Conservation (phyloP, 2,888 invertebrate species). For the Morinoia aosen region DNA sequence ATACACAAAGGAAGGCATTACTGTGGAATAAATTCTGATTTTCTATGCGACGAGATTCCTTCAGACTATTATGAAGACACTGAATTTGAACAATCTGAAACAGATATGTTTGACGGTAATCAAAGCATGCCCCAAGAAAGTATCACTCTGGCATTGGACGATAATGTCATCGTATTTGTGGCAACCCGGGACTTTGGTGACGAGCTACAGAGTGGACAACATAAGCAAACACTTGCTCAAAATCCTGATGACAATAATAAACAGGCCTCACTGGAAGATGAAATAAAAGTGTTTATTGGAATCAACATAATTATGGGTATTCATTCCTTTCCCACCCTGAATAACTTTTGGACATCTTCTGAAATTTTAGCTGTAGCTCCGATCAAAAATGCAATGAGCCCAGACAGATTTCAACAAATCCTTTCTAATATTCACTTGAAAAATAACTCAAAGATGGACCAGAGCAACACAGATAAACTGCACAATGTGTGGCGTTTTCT, state of each 20-base stretch:
- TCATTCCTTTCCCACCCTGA: background rate
- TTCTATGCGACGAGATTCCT: background rate
- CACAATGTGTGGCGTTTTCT: conserved; percentile 30
- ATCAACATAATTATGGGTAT: too few species aligned
- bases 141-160: background rate
- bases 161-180: background rate
- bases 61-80: background rate
- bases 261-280: too few species aligned
- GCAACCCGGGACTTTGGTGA: background rate
- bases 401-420: conserved; percentile 29
- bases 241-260: too few species aligned
- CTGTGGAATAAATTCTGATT: background rate
- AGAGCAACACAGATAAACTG: conserved; percentile 22
- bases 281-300: too few species aligned
- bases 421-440: conserved; percentile 50
- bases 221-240: background rate
- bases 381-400: conserved; percentile 23
- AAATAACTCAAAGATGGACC: too few species aligned
- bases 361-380: background rate
- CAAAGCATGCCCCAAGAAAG: background rate
- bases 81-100: too few species aligned
- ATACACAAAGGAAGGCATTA: background rate
- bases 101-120: background rate
- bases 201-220: background rate
- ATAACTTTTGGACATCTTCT: background rate